These are phyloP conservation scores for Reticulitermes speratus DNA, from an alignment of 1,140 invertebrate species.

Conservation along the genomic window DNA sequence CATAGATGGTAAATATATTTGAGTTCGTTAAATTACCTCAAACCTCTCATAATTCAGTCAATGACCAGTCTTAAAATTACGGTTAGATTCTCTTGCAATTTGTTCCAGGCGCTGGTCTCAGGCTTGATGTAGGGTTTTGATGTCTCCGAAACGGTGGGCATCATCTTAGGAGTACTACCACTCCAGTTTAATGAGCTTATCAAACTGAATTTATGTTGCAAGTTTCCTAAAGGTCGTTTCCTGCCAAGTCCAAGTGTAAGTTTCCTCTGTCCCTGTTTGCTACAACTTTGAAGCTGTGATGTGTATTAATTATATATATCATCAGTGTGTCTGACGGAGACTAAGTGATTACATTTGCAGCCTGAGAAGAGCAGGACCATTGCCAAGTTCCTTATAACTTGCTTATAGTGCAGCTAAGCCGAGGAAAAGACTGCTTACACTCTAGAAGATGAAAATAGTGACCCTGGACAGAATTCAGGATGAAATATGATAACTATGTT, in stretches of 20 bases:
- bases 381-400: neutral
- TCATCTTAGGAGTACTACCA: neutral
- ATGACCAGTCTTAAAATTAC: no score
- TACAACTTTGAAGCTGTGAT: neutral
- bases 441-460: neutral
- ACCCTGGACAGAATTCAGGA: neutral
- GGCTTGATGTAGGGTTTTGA: neutral
- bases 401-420: neutral
- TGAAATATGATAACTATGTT: neutral
- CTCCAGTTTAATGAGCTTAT: neutral
- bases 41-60: no score
- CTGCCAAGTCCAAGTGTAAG: neutral
- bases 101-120: neutral
- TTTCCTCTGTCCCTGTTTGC: conserved; percentile 12
- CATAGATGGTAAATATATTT: no score
- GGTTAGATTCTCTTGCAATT: no score
- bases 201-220: neutral
- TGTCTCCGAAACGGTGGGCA: neutral
- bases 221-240: neutral
- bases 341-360: conserved; percentile 4
- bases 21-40: no score
- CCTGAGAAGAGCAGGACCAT: neutral
- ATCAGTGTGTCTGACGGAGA: neutral
- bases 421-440: neutral
- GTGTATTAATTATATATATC: conserved; percentile 20